Evolutionary conservation across 2,888 invertebrate species (phyloP).

Genomic region (Sipha maydis): DNA sequence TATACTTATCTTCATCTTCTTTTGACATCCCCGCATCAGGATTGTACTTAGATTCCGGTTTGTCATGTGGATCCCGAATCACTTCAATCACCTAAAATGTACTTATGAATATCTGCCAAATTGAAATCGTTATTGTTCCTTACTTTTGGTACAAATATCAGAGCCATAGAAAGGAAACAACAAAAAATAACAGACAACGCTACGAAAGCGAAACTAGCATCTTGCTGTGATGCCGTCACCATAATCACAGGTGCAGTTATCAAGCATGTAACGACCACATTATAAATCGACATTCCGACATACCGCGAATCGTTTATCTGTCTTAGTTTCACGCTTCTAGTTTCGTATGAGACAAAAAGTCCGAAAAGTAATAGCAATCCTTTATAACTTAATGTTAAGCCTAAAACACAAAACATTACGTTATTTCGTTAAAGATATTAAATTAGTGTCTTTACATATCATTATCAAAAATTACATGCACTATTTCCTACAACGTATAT

Average conservation of each 20-base stretch:
- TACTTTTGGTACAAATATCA: constrained; percentile 98
- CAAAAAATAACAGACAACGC: constrained; percentile 96
- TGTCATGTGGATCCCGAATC: constrained; percentile 86
- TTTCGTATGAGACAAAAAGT: constrained; percentile 97
- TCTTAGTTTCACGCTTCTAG: constrained; percentile 94
- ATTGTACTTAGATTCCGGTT: constrained; percentile 87
- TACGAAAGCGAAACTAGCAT: constrained; percentile 96
- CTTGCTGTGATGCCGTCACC: constrained; percentile 96
- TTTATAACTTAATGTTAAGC: constrained; percentile 95
- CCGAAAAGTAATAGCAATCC: constrained; percentile 96
- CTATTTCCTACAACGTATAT: no score
- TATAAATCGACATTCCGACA: constrained; percentile 99
- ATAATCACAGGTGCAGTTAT: constrained; percentile 98
- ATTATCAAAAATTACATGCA: no score
- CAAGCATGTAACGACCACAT: constrained; percentile 96
- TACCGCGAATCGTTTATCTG: constrained; percentile 98
- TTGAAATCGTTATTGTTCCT: constrained; percentile 63
- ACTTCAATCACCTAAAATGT: constrained; percentile 82
- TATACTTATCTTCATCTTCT: constrained; percentile 95
- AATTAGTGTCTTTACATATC: no score
- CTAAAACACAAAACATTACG: constrained; percentile 70
- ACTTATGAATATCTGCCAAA: neutral
- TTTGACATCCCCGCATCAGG: constrained; percentile 84
- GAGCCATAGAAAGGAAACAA: constrained; percentile 97
- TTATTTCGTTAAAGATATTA: no score